Base-by-base conservation (phyloP, 1,140 invertebrate species). In the Phenacoccus solenopsis region DNA sequence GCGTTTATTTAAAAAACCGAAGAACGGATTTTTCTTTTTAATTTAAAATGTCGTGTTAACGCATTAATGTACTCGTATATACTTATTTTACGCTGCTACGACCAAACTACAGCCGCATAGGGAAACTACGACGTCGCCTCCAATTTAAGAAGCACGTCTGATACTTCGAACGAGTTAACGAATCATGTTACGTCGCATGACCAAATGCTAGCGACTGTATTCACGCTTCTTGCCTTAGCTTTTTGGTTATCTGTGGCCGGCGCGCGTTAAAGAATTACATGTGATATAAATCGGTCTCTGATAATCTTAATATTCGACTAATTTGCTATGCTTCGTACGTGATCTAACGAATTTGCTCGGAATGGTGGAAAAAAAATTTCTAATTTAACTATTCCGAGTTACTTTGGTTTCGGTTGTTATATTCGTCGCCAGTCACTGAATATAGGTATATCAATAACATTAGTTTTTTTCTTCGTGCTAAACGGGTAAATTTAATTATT, bases 281-380 rank as follows among this genome's bases (percentile, higher is more conserved):
- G 38, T 49, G 38, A 49, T 49, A 49, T 49, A 49, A n/a, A n/a
- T 13, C 16, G 20, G 16, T 3, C 38, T 16, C 20, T n/a, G 5
- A 49, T 49, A 49, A 49, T 49, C 38, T n/a, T 49, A 49, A 49
- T 49, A 49, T 49, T 49, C 38, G 38, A 49, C 38, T 49, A 49
- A 49, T 49, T 49, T 49, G 16, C 38, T n/a, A 49, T 49, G 38
- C 12, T 49, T 49, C 38, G 38, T 49, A 49, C 38, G 38, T 49
- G 38, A 10, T 49, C 38, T 2, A 49, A n/a, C 16, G 38, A 49
- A 49, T 49, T 49, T 49, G 20, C 16, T 49, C 20, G 3, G 20
- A 49, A 49, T n/a, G 38, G 20, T 49, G 38, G n/a, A 49, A 49
- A 49, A 9, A 9, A 9, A 16, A 16, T 32, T 32, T 32, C 30